Evolutionary conservation across 2,888 invertebrate genomes (phyloP).

Genomic region (Tholera decimalis): DNA sequence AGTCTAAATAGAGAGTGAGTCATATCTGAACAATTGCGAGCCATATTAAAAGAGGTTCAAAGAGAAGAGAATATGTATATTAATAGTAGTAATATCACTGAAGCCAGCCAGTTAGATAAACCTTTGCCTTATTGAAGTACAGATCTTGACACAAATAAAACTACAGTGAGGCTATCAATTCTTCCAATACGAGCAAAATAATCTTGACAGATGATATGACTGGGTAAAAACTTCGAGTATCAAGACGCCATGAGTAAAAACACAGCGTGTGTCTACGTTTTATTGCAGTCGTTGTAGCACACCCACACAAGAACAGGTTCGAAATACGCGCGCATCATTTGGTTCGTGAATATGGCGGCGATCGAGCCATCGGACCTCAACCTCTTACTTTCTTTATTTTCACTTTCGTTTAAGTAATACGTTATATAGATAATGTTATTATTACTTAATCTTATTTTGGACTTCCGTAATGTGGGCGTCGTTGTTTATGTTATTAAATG

Average conservation of each 20-base stretch:
- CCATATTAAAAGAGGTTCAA: conserved; percentile 2
- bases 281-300: conserved; percentile 61
- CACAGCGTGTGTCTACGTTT: conserved; percentile 37
- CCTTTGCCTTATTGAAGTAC: conserved; percentile 8
- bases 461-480: conserved; percentile 72
- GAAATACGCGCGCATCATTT: conserved; percentile 71
- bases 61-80: conserved; percentile 15
- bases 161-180: conserved; percentile 20
- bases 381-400: conserved; percentile 87
- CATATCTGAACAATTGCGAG: conserved; percentile 2
- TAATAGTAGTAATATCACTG: conserved; percentile 21
- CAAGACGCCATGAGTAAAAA: conserved; percentile 51
- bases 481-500: conserved; percentile 67
- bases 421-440: conserved; percentile 73
- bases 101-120: conserved; percentile 20
- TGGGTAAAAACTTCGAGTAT: conserved; percentile 45
- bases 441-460: conserved; percentile 77
- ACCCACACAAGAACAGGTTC: conserved; percentile 73
- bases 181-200: conserved; percentile 43
- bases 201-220: conserved; percentile 43
- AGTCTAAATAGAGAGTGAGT: conserved; percentile 35
- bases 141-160: conserved; percentile 6
- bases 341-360: conserved; percentile 79
- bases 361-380: conserved; percentile 77
- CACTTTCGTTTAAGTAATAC: conserved; percentile 86